A percentile compares a stretch with the other conserved stretches of the same genome.
These are phyloP conservation scores for Leptinotarsa tumamoca DNA, from an alignment of 2,888 invertebrate genomes.

Conservation along the genomic window DNA sequence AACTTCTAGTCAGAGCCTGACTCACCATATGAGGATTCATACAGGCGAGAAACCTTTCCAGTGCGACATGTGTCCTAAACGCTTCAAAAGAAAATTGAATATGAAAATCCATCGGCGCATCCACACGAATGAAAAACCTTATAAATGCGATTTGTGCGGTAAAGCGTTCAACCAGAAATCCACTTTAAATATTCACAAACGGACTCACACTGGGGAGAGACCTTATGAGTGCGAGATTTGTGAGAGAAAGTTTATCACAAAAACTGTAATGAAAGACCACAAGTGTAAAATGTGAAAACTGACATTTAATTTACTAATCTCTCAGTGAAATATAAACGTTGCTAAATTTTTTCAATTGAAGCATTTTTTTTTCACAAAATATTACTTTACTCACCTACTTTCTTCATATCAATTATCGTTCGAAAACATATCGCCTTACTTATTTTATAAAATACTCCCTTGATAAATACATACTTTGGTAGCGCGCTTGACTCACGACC, in stretches of 20 bases:
- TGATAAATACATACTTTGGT: no score
- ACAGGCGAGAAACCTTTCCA: slow-evolving; percentile 11
- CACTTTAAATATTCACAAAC: slow-evolving; percentile 49
- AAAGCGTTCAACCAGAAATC: slow-evolving; percentile 52
- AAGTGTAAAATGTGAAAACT: slow-evolving; percentile 11
- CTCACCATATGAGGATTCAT: slow-evolving; percentile 13
- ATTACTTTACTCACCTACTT: no score
- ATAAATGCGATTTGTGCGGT: slow-evolving; percentile 48
- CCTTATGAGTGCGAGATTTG: slow-evolving; percentile 3
- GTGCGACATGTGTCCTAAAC: slow-evolving; percentile 16
- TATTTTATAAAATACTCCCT: no score
- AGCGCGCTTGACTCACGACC: no score
- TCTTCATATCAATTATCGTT: no score
- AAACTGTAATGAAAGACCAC: slow-evolving; percentile 6
- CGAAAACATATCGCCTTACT: no score
- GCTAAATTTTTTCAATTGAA: no score
- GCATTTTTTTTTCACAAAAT: no score
- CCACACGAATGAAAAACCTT: slow-evolving; percentile 54
- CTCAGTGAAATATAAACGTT: no score
- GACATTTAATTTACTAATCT: not conserved
- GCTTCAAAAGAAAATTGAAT: slow-evolving; percentile 10
- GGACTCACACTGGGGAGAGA: slow-evolving; percentile 12
- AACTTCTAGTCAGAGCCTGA: not conserved
- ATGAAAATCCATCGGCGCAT: slow-evolving; percentile 36
- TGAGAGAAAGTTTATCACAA: slow-evolving; percentile 9